These are phyloP conservation scores for Onthophagus taurus DNA, from an alignment of 1,140 invertebrate genomes.

Conservation along the genomic window DNA sequence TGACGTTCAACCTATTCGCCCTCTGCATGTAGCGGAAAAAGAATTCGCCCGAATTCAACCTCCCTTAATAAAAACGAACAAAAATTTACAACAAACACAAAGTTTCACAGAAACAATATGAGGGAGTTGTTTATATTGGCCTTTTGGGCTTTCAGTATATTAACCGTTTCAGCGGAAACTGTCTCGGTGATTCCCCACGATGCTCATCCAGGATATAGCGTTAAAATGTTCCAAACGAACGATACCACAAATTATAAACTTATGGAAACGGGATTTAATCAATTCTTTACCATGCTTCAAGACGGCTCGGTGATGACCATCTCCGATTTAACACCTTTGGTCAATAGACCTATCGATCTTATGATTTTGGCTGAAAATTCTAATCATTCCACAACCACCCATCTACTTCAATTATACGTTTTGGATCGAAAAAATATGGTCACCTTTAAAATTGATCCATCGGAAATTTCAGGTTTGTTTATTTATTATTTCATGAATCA, in stretches of 20 bases:
- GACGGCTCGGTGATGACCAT: constrained; percentile 87
- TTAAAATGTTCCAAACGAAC: constrained; percentile 55
- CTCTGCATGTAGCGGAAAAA: no score
- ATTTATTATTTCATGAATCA: no score
- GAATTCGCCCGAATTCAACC: no score
- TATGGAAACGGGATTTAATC: constrained; percentile 65
- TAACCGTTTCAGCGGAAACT: constrained; percentile 18
- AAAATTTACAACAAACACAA: no score
- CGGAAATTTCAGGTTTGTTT: constrained; percentile 50
- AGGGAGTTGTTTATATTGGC: no score
- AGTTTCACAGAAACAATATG: no score
- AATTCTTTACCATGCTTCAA: constrained; percentile 78
- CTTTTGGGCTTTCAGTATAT: constrained; percentile 18
- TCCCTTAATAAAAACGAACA: no score
- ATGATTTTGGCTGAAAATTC: constrained; percentile 70
- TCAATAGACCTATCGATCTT: constrained; percentile 68
- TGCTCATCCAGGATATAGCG: constrained; percentile 73
- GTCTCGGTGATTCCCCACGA: constrained; percentile 67
- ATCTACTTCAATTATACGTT: constrained; percentile 71
- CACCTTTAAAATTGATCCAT: constrained; percentile 58
- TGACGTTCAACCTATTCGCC: no score
- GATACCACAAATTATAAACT: constrained; percentile 53
- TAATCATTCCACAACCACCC: constrained; percentile 66
- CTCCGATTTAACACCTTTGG: constrained; percentile 66
- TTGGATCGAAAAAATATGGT: constrained; percentile 71